phyloP scores from a whole-genome alignment of 2,797 vertebrate genomes.

The Adelosebastes latens region DNA sequence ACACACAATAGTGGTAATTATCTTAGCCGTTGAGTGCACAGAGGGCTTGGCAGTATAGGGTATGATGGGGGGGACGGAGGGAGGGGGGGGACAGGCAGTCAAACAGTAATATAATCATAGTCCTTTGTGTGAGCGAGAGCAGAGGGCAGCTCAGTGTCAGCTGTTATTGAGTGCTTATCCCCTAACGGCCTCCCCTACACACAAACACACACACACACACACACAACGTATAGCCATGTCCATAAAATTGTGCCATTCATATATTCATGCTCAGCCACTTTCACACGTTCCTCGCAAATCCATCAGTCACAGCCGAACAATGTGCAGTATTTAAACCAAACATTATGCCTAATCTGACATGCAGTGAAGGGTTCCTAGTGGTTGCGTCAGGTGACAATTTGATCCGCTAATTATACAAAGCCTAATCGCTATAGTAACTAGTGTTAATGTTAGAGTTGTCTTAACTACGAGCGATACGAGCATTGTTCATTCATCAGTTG shows the following conservation, averaged over 20 bases:
- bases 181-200: conserved; percentile 71
- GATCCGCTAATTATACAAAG: conserved; percentile 25
- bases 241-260: conserved; percentile 61
- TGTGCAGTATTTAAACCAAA: conserved; percentile 63
- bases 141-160: conserved; percentile 86
- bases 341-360: conserved; percentile 52
- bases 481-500: conserved; percentile 23
- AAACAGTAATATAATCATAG: conserved; percentile 88
- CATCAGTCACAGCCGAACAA: conserved; percentile 65
- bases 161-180: conserved; percentile 87
- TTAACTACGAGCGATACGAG: conserved; percentile 29
- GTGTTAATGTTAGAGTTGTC: conserved; percentile 33
- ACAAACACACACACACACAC: conserved; percentile 39
- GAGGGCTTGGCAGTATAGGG: conserved; percentile 77
- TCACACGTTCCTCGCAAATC: conserved; percentile 60
- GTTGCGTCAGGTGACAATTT: conserved; percentile 53
- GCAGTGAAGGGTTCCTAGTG: conserved; percentile 26
- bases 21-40: conserved; percentile 79
- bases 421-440: conserved; percentile 51
- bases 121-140: conserved; percentile 84
- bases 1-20: conserved; percentile 86
- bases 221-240: conserved; percentile 57
- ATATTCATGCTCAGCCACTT: conserved; percentile 59
- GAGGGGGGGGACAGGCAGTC: conserved; percentile 72
- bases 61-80: conserved; percentile 53